These are phyloP conservation scores for Festucalex cinctus DNA, from an alignment of 2,113 vertebrate genomes.

Conservation along the genomic window DNA sequence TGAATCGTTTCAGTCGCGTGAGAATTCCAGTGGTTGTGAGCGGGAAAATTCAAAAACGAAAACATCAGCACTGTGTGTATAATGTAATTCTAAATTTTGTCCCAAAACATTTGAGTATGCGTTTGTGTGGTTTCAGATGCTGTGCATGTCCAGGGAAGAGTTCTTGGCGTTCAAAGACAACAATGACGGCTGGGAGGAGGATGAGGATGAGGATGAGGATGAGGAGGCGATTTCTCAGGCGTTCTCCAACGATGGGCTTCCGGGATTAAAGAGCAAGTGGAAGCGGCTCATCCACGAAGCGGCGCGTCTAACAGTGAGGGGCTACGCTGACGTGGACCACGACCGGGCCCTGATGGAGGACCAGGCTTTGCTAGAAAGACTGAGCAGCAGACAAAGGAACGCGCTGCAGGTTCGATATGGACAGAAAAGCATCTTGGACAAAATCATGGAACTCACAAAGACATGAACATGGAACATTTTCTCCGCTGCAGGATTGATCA, in stretches of 20 bases:
- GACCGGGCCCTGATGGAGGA: slow-evolving; percentile 74
- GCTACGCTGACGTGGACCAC: slow-evolving; percentile 63
- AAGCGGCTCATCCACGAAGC: slow-evolving; percentile 76
- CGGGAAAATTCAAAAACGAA: too few species aligned
- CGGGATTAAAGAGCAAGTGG: slow-evolving; percentile 72
- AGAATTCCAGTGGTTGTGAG: too few species aligned
- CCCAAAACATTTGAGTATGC: not conserved
- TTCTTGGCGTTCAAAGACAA: slow-evolving; percentile 81
- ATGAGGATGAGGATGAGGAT: slow-evolving; percentile 70
- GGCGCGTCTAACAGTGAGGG: slow-evolving; percentile 70
- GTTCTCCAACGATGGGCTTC: slow-evolving; percentile 74
- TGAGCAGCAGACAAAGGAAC: slow-evolving; percentile 76
- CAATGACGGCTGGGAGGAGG: slow-evolving; percentile 77
- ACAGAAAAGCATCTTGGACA: slow-evolving; percentile 84
- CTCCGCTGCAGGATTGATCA: not conserved
- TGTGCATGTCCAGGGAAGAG: slow-evolving; percentile 83
- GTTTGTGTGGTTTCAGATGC: slow-evolving; percentile 67
- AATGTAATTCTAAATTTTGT: too few species aligned
- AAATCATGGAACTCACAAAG: slow-evolving; percentile 73
- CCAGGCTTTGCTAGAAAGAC: slow-evolving; percentile 48
- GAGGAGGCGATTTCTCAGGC: slow-evolving; percentile 39
- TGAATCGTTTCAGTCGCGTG: not conserved
- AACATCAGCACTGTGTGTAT: too few species aligned
- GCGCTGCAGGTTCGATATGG: slow-evolving; percentile 85
- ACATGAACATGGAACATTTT: slow-evolving; percentile 9